Percentiles rank a stretch among this genome's conserved stretches.
These are phyloP conservation scores for Microchirus variegatus DNA, from an alignment of 2,797 vertebrate species.

Conservation along the genomic window DNA sequence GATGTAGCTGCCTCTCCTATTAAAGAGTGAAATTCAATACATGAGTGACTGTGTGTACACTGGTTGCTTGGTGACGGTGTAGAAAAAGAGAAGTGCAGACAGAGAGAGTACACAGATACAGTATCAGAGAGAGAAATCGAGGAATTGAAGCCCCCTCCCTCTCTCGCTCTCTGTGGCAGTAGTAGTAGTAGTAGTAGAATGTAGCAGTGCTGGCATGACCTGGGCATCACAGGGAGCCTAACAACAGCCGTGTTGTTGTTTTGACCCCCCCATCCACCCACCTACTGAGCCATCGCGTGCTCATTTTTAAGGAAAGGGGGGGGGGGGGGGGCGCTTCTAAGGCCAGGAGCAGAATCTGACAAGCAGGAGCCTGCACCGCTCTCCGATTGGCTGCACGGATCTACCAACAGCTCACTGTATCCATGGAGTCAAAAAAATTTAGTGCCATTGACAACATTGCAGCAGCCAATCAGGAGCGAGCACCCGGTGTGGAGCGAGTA, in stretches of 20 bases:
- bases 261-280: slow-evolving; percentile 63
- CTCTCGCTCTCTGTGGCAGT: slow-evolving; percentile 19
- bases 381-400: slow-evolving; percentile 77
- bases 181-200: slow-evolving; percentile 26
- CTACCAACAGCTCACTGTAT: slow-evolving; percentile 82
- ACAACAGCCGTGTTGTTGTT: slow-evolving; percentile 77
- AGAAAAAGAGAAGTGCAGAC: slow-evolving; percentile 19
- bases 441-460: slow-evolving; percentile 79
- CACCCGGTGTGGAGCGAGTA: slow-evolving; percentile 60
- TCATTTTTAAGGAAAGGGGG: slow-evolving; percentile 43
- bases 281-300: slow-evolving; percentile 79
- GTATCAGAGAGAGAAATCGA: slow-evolving; percentile 35
- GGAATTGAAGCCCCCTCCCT: slow-evolving; percentile 13
- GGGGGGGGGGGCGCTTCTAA: slow-evolving; percentile 66
- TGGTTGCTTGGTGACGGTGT: slow-evolving; percentile 33
- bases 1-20: slow-evolving; percentile 3
- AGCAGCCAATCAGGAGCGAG: slow-evolving; percentile 74
- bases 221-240: slow-evolving; percentile 50
- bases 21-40: slow-evolving; percentile 11
- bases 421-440: slow-evolving; percentile 82
- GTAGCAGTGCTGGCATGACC: slow-evolving; percentile 61
- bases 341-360: slow-evolving; percentile 73
- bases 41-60: slow-evolving; percentile 12
- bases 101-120: slow-evolving; percentile 18
- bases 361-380: slow-evolving; percentile 69